Evolutionary conservation across 2,113 vertebrate species (phyloP), one percentile per base, ranked within the genome.

Genomic region (Chroicocephalus ridibundus): DNA sequence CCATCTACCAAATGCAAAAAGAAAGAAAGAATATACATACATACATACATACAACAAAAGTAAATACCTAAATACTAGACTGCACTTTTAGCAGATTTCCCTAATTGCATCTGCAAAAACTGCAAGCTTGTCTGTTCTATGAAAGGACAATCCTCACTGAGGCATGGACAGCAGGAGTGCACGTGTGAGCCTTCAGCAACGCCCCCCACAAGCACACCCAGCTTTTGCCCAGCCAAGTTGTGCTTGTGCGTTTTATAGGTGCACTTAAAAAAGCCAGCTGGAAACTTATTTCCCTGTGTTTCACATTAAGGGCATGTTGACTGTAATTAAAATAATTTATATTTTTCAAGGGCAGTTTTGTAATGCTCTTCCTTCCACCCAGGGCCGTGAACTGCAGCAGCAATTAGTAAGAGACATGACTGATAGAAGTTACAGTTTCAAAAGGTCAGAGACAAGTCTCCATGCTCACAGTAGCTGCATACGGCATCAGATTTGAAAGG

Each of bases 361-460:
- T 82, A 61, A 78, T 0, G 0, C 83, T 72, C 46, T 79, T 72
- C 52, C 70, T 79, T 94, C 66, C 83, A 82, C 10, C 5, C 5
- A 1, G 40, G 93, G 91, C 93, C 34, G 1, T 3, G 65, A 96
- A 91, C 81, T 69, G 65, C 66, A 85, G 83, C 80, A 93, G 88
- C 93, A 96, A 96, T 96, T 97, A 97, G 95, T 6, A 36, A 47
- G 69, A 89, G 91, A 85, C 54, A 72, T 72, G 94, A 94, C 75
- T 93, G 95, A 94, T 65, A 60, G 91, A 85, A 92, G 78, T 57
- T 74, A 44, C 2, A 5, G 62, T 85, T 94, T 93, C 65, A 29
- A 92, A 92, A 93, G 93, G 94, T 96, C 91, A 92, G 74, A 61
- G 80, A 44, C 24, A 49, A 55, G 66, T 89, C 78, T 64, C n/a